Evolutionary conservation across 2,113 vertebrate species (phyloP).

Genomic region (Brienomyrus longianalis): DNA sequence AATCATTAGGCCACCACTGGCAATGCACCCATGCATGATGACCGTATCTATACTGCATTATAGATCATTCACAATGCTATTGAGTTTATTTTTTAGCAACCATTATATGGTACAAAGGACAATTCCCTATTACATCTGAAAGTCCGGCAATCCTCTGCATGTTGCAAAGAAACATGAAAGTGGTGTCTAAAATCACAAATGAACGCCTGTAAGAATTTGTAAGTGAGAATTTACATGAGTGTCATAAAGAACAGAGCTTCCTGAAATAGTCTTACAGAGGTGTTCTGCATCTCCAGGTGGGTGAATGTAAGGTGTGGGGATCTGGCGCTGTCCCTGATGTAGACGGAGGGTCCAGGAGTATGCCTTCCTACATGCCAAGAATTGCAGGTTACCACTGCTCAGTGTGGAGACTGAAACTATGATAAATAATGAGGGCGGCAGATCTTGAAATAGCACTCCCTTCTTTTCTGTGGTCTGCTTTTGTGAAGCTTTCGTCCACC

Average conservation of each 20-base stretch:
- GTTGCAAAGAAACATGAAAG: no score
- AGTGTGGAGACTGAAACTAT: constrained; percentile 55
- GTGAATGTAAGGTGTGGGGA: background rate
- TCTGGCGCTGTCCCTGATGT: constrained; percentile 20
- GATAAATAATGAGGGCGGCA: constrained; percentile 69
- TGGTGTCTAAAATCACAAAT: background rate
- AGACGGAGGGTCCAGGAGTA: constrained; percentile 33
- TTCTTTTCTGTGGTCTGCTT: constrained; percentile 64
- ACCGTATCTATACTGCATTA: no score
- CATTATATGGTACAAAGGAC: background rate
- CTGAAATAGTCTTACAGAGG: background rate
- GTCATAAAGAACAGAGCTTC: background rate
- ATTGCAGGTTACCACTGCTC: constrained; percentile 57
- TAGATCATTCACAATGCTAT: background rate
- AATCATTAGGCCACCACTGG: no score
- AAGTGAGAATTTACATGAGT: background rate
- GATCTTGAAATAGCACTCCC: constrained; percentile 63
- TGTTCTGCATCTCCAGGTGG: background rate
- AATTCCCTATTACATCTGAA: background rate
- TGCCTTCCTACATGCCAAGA: constrained; percentile 48
- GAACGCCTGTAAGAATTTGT: background rate
- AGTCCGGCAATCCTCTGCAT: background rate
- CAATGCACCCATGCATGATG: no score
- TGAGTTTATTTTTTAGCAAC: background rate
- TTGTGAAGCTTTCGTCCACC: constrained; percentile 65